Evolutionary conservation across 2,888 invertebrate genomes (phyloP), one percentile per base, ranked within the genome.

Genomic region (Cistogaster globosa): DNA sequence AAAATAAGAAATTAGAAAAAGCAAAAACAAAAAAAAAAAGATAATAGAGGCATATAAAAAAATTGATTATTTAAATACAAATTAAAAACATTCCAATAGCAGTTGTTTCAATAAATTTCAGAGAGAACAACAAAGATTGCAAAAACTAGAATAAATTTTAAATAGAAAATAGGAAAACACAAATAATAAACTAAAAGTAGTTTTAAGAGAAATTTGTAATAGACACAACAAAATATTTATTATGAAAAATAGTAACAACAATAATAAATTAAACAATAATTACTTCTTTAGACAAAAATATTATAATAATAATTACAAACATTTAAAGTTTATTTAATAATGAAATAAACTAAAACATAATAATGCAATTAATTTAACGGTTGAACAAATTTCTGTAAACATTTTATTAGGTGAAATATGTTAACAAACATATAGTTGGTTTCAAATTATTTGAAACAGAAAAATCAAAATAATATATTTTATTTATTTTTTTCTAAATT

Each of bases 271-370:
- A 69, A 83, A 78, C 71, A 86, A 82, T 79, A 84, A 79, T 86
- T 80, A 77, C 67, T 79, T 82, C 71, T 76, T 76, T 81, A 84
- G 65, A 71, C 63, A n/a, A n/a, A n/a, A 53, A 53, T 62, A 76
- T 69, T 22, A 26, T 26, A 53, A 38, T 36, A 67, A 48, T 48
- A 3, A 48, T n/a, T 14, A 14, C 1, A 42, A n/a, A 48, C n/a
- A 48, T 14, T 12, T 14, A 48, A 14, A 48, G 16, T 53, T 53
- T 18, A n/a, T n/a, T n/a, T n/a, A n/a, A n/a, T n/a, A n/a, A 18
- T 57, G 7, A 57, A 63, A 45, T 38, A 55, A 11, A 55, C 36
- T 42, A 1, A n/a, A 53, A 53, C 18, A 42, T 42, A 20, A 20
- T 20, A 53, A 8, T 8, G 12, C 48, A 18, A 53, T 38, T 18